Percentiles rank a stretch among this genome's conserved stretches.
Evolutionary conservation across 2,888 invertebrate genomes (phyloP).

Genomic region (Lithophane semibrunnea): DNA sequence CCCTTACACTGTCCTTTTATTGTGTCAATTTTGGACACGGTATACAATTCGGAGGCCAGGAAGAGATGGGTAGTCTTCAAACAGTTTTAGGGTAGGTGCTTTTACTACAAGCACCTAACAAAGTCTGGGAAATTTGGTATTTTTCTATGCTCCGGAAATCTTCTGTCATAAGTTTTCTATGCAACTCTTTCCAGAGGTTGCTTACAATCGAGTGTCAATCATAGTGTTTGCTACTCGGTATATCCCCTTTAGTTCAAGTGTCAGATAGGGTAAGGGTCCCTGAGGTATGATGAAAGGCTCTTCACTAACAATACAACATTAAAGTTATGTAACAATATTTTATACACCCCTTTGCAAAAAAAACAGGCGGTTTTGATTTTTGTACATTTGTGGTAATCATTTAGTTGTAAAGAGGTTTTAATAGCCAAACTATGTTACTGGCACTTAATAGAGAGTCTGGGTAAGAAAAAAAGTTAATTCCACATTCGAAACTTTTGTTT

Average conservation of each 20-base stretch:
- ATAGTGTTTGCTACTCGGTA: slow-evolving; percentile 19
- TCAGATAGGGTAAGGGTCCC: slow-evolving; percentile 17
- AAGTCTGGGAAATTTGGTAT: background rate
- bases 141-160: slow-evolving; percentile 19
- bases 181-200: slow-evolving; percentile 19
- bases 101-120: too few relatives aligned
- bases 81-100: background rate
- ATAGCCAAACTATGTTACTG: too few relatives aligned
- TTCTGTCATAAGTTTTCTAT: slow-evolving; percentile 15
- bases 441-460: too few relatives aligned
- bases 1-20: background rate
- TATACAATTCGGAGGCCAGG: background rate
- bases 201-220: slow-evolving; percentile 12
- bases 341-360: too few relatives aligned
- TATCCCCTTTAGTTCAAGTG: slow-evolving; percentile 15
- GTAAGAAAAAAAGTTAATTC: too few relatives aligned
- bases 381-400: too few relatives aligned
- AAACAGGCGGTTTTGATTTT: too few relatives aligned
- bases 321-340: slow-evolving; percentile 7
- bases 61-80: background rate
- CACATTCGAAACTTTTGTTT: too few relatives aligned
- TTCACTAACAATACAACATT: slow-evolving; percentile 30
- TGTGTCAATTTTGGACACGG: background rate
- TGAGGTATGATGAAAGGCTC: slow-evolving; percentile 4
- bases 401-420: too few relatives aligned